phyloP scores from a whole-genome alignment of 2,113 vertebrate genomes.

The Synodontis membranacea region DNA sequence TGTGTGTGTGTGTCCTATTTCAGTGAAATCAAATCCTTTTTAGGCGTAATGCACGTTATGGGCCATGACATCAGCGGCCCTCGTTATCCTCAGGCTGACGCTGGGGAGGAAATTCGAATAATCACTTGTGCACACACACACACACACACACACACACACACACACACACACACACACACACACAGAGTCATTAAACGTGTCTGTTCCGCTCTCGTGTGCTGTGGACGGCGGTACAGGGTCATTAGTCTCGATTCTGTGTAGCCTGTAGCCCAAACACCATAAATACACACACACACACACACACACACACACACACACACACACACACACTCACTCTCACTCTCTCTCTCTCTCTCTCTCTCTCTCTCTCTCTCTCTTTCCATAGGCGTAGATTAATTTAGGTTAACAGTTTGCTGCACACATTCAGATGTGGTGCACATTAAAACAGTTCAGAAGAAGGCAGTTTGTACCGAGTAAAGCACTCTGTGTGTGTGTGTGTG shows the following conservation, averaged over 20 bases:
- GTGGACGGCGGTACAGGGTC: conserved; percentile 30
- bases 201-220: conserved; percentile 19
- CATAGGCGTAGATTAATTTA: not conserved
- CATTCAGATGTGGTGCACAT: not conserved
- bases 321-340: not conserved
- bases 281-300: conserved; percentile 41
- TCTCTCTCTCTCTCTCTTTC: not conserved
- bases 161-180: conserved; percentile 47
- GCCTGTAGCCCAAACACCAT: conserved; percentile 38
- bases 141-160: conserved; percentile 48
- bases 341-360: not conserved
- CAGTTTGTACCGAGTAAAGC: not conserved
- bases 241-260: conserved; percentile 39
- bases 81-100: conserved; percentile 62
- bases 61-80: conserved; percentile 64
- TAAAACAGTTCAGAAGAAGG: not conserved
- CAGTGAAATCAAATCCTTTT: conserved; percentile 16
- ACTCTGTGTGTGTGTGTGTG: not conserved
- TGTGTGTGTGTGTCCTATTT: conserved; percentile 38
- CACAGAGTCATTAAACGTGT: conserved; percentile 56
- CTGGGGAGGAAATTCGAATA: conserved; percentile 65
- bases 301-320: conserved; percentile 24
- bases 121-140: conserved; percentile 40
- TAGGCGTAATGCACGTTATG: conserved; percentile 49
- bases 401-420: conserved; percentile 5